Evolutionary conservation across 2,888 invertebrate genomes (phyloP), one percentile per base, ranked within the genome.

Genomic region (Leptopilina drosophilae): DNA sequence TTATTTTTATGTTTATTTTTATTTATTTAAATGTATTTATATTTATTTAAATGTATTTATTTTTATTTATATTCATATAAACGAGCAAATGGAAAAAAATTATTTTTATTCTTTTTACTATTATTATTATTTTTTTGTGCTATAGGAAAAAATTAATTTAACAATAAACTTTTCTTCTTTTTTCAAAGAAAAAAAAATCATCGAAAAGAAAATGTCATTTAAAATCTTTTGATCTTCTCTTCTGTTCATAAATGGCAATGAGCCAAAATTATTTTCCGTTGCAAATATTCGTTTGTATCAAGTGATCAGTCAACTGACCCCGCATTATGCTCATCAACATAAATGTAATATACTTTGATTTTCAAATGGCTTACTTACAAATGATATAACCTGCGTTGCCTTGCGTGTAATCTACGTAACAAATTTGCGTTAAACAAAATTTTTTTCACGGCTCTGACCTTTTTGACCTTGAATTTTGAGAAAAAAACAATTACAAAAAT

Each of bases 241-340:
- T 11, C 8, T 46, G 46, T 46, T 46, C 46, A 46, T 46, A 9
- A 33, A 49, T 56, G 56, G 53, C 73, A 56, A 33, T 56, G 26
- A 7, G 49, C 49, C 49, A 53, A 69, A 69, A 69, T 49, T 62
- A 69, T 49, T 49, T 15, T 42, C 49, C 49, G 49, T 53, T 53
- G 67, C 26, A 69, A 49, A 49, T 20, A 6, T 62, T 33, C 15
- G 49, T 49, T 49, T 46, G 1, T 53, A 49, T 69, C 26, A 14
- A 69, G 9, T 67, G 49, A 67, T 67, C 20, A 46, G 67, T 69
- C 49, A 69, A 49, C 67, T 69, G 67, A 69, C 49, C 67, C 49
- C 12, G 67, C 49, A 69, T 69, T 49, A 49, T 69, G 49, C 20
- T 69, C 46, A 14, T 49, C 42, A 26, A 9, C 62, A 15, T 62